Conservation (phyloP, 2,113 vertebrate species). For the Hyaena hyaena region DNA sequence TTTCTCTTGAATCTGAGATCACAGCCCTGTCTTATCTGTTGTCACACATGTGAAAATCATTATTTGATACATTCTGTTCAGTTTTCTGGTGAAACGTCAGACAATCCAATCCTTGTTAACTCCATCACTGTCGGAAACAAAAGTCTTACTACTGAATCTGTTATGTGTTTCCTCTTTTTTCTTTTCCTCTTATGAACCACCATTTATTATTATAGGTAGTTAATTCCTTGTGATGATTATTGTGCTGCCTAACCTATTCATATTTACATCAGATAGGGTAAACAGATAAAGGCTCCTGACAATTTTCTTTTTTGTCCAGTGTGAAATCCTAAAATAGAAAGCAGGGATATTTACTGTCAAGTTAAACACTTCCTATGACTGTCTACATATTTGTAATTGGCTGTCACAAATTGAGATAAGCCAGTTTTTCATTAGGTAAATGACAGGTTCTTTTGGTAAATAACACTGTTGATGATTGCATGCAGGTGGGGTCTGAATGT, state of each 20-base stretch:
- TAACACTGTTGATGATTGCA: neutral
- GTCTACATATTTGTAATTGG: neutral
- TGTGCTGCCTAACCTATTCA: neutral
- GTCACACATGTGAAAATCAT: neutral
- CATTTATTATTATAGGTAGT: neutral
- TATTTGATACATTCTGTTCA: neutral
- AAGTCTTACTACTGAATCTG: neutral
- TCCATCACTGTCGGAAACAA: neutral
- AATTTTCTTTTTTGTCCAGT: neutral
- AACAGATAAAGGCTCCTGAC: neutral
- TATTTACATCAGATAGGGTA: neutral
- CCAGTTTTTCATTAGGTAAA: neutral
- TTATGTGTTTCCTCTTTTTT: neutral
- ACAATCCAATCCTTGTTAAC: neutral
- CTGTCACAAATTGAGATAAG: neutral
- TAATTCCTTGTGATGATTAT: neutral
- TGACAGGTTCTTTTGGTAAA: neutral
- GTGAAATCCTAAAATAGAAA: neutral
- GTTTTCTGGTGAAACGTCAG: neutral
- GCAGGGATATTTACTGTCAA: neutral
- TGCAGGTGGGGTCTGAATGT: neutral
- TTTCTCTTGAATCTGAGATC: neutral
- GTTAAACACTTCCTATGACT: neutral
- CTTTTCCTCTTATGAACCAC: neutral
- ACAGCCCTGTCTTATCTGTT: neutral